phyloP scores from a whole-genome alignment of 1,140 invertebrate species.

The Drosophila funebris region DNA sequence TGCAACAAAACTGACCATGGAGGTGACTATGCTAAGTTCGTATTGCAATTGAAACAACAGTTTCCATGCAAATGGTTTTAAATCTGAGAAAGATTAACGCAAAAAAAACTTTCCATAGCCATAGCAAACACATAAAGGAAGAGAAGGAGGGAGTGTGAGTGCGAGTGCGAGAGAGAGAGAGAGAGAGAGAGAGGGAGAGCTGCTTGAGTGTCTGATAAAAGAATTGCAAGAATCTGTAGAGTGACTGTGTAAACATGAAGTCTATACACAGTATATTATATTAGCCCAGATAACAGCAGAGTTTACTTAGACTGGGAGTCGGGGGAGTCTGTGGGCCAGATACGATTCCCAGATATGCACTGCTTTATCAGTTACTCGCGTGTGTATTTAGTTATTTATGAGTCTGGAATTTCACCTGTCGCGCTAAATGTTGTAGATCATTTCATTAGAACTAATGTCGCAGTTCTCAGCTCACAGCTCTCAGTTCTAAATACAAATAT shows the following conservation, averaged over 20 bases:
- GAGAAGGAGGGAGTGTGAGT: neutral
- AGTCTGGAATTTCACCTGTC: neutral
- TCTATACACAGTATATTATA: neutral
- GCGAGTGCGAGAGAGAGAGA: neutral
- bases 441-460: conserved; percentile 39
- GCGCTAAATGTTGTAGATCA: conserved; percentile 22
- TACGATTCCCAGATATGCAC: conserved; percentile 7
- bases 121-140: neutral
- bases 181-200: neutral
- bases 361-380: conserved; percentile 3
- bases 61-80: too few species aligned
- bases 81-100: neutral
- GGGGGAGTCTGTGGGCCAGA: neutral
- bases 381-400: conserved; percentile 24
- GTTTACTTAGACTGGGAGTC: conserved; percentile 4
- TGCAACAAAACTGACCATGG: neutral
- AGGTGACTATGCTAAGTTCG: neutral
- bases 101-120: neutral
- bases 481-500: conserved; percentile 38
- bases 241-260: conserved; percentile 24
- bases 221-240: conserved; percentile 9
- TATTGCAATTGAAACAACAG: too few species aligned
- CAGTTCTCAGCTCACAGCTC: conserved; percentile 2
- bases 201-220: conserved; percentile 5
- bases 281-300: conserved; percentile 8